Conservation (phyloP, 2,888 invertebrate species). For the Noctua pronuba region DNA sequence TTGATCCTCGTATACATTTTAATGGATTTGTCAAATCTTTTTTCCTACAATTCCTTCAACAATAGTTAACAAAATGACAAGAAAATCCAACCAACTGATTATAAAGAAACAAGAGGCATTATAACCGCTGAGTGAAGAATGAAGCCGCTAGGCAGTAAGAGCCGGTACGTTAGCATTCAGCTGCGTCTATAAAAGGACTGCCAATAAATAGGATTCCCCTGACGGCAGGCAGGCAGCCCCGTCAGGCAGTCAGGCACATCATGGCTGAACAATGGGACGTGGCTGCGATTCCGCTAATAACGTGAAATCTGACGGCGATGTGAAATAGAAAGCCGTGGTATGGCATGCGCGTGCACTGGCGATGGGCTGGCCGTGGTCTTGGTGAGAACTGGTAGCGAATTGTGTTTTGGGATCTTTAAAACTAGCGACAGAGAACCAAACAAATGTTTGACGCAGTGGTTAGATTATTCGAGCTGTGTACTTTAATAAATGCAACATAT, state of each 20-base stretch:
- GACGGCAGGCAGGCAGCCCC: constrained; percentile 29
- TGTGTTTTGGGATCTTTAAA: not conserved
- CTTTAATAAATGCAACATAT: not conserved
- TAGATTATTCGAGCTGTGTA: not conserved
- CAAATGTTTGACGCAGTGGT: not conserved
- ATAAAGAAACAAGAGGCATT: constrained; percentile 9
- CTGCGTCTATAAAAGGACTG: constrained; percentile 38
- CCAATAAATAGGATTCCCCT: constrained; percentile 48
- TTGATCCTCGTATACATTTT: not conserved
- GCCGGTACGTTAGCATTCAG: constrained; percentile 29
- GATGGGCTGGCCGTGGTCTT: constrained; percentile 3
- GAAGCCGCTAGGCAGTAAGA: constrained; percentile 3
- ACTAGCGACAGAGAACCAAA: not conserved
- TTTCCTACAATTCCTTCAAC: not conserved
- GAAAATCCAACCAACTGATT: not conserved
- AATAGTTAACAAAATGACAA: constrained; percentile 6
- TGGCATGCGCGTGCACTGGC: constrained; percentile 51
- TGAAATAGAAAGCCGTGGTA: constrained; percentile 61
- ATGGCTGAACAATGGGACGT: constrained; percentile 61
- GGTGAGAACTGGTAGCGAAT: constrained; percentile 7
- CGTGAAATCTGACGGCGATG: constrained; percentile 62
- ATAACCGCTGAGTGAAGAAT: constrained; percentile 17
- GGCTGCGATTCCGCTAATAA: constrained; percentile 52
- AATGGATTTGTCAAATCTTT: no score
- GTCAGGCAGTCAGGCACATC: constrained; percentile 30